These are phyloP conservation scores for Pelodiscus sinensis DNA, from an alignment of 2,113 vertebrate species.

Conservation along the genomic window DNA sequence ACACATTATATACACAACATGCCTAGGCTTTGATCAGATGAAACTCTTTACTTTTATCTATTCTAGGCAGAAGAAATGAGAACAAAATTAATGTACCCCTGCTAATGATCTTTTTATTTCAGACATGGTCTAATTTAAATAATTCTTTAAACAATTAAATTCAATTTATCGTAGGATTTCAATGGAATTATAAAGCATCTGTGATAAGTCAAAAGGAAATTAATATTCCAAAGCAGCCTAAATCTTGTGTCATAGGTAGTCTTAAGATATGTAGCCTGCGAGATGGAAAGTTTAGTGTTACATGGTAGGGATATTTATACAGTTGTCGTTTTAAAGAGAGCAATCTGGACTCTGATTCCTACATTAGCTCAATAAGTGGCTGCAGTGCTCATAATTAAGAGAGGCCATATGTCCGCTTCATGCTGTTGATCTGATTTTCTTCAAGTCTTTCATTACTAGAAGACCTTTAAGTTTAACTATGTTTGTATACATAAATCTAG, in stretches of 20 bases:
- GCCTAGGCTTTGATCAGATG: background rate
- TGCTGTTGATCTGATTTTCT: background rate
- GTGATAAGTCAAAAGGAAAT: conserved; percentile 30
- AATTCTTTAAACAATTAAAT: conserved; percentile 64
- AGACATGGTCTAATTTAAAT: conserved; percentile 51
- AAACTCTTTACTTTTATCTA: background rate
- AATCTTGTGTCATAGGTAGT: background rate
- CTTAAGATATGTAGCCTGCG: background rate
- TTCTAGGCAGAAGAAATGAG: background rate
- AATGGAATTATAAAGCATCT: conserved; percentile 44
- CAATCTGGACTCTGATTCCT: background rate
- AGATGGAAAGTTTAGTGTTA: background rate
- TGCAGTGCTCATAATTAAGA: background rate
- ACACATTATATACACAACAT: background rate
- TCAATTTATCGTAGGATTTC: conserved; percentile 55
- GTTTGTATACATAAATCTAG: conserved; percentile 49
- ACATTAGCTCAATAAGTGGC: background rate
- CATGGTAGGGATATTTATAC: background rate
- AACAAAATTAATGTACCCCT: background rate
- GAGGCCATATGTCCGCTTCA: background rate
- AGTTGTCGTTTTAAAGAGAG: background rate
- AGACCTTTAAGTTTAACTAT: conserved; percentile 36
- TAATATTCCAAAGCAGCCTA: background rate
- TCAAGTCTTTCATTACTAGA: background rate
- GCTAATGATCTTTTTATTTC: conserved; percentile 31